Evolutionary conservation across 1,140 invertebrate species (phyloP).

Genomic region (Papilio polyxenes): DNA sequence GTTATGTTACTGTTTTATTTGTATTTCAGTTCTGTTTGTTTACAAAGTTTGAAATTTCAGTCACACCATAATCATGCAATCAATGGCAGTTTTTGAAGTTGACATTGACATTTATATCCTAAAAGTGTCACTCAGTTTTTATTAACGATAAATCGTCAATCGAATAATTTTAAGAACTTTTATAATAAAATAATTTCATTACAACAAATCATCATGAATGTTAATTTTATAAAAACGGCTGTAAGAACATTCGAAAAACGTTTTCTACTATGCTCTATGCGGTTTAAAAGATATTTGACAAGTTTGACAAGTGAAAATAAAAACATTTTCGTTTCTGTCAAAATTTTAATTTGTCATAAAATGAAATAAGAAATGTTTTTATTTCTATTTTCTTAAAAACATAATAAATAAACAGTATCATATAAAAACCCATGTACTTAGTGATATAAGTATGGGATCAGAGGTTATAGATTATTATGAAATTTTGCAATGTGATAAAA

Average conservation of each 20-base stretch:
- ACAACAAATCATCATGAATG: too few species aligned
- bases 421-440: neutral
- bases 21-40: neutral
- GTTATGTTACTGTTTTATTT: neutral
- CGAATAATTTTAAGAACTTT: neutral
- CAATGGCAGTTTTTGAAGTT: neutral
- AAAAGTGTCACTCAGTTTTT: too few species aligned
- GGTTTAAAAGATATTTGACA: too few species aligned
- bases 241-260: too few species aligned
- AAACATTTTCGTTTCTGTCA: neutral
- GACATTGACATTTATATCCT: neutral
- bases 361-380: neutral
- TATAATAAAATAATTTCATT: neutral
- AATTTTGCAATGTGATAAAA: slow-evolving; percentile 81
- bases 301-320: too few species aligned
- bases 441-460: slow-evolving; percentile 45
- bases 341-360: neutral
- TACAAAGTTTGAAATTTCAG: neutral
- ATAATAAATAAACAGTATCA: neutral
- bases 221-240: too few species aligned
- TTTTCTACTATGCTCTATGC: too few species aligned
- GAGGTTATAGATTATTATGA: slow-evolving; percentile 80
- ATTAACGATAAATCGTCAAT: neutral
- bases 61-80: neutral
- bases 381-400: neutral